These are phyloP conservation scores for Caerostris extrusa DNA, from an alignment of 1,140 invertebrate species.

Conservation along the genomic window DNA sequence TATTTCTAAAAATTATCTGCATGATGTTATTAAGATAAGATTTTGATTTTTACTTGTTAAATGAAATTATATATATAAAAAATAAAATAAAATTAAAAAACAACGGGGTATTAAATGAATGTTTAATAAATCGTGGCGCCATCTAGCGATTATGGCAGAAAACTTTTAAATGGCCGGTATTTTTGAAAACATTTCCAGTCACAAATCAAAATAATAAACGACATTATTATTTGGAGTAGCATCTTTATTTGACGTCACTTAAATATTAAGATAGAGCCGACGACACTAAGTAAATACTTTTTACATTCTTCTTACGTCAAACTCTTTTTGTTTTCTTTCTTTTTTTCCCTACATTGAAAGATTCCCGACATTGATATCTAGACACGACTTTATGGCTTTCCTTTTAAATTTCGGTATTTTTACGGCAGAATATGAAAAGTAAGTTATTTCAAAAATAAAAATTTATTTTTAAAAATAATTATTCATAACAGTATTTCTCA, in stretches of 20 bases:
- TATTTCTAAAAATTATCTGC: no score
- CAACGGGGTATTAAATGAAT: background rate
- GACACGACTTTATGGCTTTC: no score
- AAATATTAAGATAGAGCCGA: background rate
- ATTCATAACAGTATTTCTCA: no score
- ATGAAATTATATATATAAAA: no score
- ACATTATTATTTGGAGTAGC: background rate
- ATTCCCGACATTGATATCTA: no score
- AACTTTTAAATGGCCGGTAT: background rate
- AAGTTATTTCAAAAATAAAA: background rate
- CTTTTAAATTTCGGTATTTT: background rate
- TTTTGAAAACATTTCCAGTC: background rate
- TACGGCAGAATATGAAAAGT: background rate
- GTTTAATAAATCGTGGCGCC: slow-evolving; percentile 3
- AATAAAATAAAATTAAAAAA: no score
- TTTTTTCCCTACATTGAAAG: no score
- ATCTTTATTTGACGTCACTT: background rate
- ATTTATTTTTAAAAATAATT: background rate
- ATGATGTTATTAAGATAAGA: no score
- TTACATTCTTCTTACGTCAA: background rate
- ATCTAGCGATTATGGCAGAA: background rate
- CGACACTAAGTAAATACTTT: background rate
- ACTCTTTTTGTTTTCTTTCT: background rate
- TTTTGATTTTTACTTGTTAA: no score
- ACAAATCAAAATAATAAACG: background rate